Conservation (phyloP, 2,888 invertebrate genomes). For the Scaptodrosophila latifasciaeformis region DNA sequence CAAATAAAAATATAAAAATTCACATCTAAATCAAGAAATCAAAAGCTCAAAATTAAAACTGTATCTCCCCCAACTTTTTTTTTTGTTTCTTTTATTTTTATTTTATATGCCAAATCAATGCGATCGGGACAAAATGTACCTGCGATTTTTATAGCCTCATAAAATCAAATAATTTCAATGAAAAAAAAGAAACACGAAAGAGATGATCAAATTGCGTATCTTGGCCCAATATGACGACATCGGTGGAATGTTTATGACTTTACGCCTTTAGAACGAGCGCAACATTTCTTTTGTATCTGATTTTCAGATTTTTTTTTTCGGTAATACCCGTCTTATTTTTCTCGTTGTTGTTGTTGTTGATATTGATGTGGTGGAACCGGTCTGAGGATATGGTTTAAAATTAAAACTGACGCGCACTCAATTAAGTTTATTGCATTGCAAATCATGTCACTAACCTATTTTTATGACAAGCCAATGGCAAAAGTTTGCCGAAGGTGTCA, state of each 20-base stretch:
- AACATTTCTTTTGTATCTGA: constrained; percentile 13
- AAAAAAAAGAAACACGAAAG: constrained; percentile 24
- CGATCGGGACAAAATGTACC: constrained; percentile 16
- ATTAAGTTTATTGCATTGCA: constrained; percentile 68
- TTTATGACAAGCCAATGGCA: constrained; percentile 51
- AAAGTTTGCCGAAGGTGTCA: constrained; percentile 48
- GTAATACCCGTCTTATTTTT: background rate
- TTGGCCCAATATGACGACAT: constrained; percentile 53
- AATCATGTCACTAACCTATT: constrained; percentile 64
- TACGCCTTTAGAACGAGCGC: constrained; percentile 42
- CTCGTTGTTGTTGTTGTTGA: background rate
- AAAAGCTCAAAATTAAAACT: background rate
- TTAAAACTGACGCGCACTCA: constrained; percentile 67
- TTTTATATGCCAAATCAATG: too few species aligned
- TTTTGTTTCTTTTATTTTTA: too few species aligned
- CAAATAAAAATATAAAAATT: constrained; percentile 31
- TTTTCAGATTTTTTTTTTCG: constrained; percentile 6
- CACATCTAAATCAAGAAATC: background rate
- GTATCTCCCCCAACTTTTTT: too few species aligned
- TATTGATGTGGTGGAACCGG: constrained; percentile 32
- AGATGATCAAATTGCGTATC: constrained; percentile 20
- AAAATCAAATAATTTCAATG: constrained; percentile 29
- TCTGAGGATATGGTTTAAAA: constrained; percentile 50
- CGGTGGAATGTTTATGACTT: constrained; percentile 49
- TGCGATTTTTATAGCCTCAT: constrained; percentile 50